phyloP scores from a whole-genome alignment of 2,113 vertebrate species.

The Calidris pugnax region DNA sequence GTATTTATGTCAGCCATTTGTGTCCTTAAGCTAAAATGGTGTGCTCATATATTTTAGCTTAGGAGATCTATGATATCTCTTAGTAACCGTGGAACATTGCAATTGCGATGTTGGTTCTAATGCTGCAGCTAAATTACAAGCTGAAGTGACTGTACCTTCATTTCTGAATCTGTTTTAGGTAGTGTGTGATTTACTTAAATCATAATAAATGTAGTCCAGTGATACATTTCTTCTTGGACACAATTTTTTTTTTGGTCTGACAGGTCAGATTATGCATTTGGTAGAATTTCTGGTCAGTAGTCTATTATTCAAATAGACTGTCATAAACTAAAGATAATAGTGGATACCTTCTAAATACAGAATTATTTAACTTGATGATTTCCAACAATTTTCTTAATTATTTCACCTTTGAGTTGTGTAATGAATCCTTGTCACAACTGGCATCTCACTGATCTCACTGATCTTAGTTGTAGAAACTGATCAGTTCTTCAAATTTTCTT shows the following conservation, averaged over 20 bases:
- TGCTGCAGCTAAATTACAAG: background rate
- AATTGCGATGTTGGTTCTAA: background rate
- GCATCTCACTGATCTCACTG: background rate
- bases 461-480: background rate
- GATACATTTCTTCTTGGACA: background rate
- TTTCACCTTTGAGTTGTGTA: background rate
- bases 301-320: background rate
- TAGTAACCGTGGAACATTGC: background rate
- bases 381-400: background rate
- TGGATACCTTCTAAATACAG: background rate
- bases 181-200: background rate
- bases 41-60: background rate
- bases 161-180: background rate
- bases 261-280: background rate
- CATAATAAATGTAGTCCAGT: background rate
- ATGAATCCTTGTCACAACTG: background rate
- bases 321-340: background rate
- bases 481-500: background rate
- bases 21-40: background rate
- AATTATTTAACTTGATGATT: background rate
- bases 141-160: background rate
- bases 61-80: background rate
- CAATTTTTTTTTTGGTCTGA: background rate
- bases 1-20: background rate
- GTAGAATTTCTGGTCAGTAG: background rate